Evolutionary conservation across 2,797 vertebrate genomes (phyloP).

Genomic region (Myioborus melanocephalus): DNA sequence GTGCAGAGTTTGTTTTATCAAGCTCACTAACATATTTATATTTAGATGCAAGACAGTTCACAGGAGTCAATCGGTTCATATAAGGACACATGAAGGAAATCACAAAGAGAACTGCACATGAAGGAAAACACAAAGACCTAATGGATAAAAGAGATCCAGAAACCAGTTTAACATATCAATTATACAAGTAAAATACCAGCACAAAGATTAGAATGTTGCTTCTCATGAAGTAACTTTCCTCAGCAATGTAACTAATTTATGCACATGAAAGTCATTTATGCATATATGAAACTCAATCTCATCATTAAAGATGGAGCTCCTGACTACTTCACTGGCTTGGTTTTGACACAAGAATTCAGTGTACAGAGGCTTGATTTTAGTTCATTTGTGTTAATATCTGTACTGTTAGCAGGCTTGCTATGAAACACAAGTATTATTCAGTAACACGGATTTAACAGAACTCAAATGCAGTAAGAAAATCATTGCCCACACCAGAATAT

Average conservation of each 20-base stretch:
- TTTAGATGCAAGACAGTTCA: slow-evolving; percentile 24
- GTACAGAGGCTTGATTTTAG: not conserved
- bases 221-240: not conserved
- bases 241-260: not conserved
- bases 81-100: slow-evolving; percentile 29
- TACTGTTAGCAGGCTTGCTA: not conserved
- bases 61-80: not conserved
- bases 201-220: not conserved
- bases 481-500: not conserved
- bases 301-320: not conserved
- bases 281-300: not conserved
- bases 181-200: not conserved
- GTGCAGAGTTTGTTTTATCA: slow-evolving; percentile 20
- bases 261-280: not conserved
- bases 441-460: not conserved
- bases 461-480: not conserved
- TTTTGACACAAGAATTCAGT: not conserved
- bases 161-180: not conserved
- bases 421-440: not conserved
- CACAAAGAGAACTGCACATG: not conserved
- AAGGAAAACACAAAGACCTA: not conserved
- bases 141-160: not conserved
- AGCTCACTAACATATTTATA: slow-evolving; percentile 31
- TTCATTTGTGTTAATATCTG: not conserved
- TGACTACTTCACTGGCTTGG: not conserved